phyloP scores from a whole-genome alignment of 2,113 vertebrate species.

The Struthidea cinerea region DNA sequence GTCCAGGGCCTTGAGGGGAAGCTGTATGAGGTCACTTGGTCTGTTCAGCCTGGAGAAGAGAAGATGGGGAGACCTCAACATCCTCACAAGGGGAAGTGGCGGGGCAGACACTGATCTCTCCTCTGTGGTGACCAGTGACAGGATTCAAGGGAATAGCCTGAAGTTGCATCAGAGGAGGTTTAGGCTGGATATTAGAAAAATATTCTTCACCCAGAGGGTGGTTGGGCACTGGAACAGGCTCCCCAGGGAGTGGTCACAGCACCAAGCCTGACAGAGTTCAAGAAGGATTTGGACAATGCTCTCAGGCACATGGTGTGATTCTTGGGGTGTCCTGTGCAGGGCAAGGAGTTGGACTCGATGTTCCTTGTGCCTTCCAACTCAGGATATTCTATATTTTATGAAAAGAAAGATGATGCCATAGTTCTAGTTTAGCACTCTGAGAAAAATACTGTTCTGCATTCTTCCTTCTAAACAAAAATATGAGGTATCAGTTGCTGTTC shows the following conservation, averaged over 20 bases:
- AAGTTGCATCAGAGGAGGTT: not conserved
- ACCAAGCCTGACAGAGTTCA: not conserved
- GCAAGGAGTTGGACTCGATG: not conserved
- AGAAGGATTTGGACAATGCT: not conserved
- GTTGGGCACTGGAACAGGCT: not conserved
- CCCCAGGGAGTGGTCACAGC: not conserved
- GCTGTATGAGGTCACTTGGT: accelerated
- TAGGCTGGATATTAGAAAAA: not conserved
- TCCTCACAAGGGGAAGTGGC: accelerated
- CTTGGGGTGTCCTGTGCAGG: not conserved
- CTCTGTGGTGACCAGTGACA: not conserved
- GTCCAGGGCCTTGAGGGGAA: not conserved
- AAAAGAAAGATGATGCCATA: not conserved
- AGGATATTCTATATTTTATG: not conserved
- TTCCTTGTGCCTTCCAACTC: accelerated
- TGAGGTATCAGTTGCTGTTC: not conserved
- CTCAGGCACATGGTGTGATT: not conserved
- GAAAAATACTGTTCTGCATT: not conserved
- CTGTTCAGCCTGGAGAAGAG: not conserved
- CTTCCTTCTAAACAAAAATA: not conserved
- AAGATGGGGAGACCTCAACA: not conserved
- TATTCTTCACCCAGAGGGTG: not conserved
- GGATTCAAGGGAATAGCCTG: not conserved
- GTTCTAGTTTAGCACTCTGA: not conserved
- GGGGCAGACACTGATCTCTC: not conserved